Percentiles rank a stretch among this genome's conserved stretches.
Conservation (phyloP, 2,888 invertebrate genomes). For the Automeris io region DNA sequence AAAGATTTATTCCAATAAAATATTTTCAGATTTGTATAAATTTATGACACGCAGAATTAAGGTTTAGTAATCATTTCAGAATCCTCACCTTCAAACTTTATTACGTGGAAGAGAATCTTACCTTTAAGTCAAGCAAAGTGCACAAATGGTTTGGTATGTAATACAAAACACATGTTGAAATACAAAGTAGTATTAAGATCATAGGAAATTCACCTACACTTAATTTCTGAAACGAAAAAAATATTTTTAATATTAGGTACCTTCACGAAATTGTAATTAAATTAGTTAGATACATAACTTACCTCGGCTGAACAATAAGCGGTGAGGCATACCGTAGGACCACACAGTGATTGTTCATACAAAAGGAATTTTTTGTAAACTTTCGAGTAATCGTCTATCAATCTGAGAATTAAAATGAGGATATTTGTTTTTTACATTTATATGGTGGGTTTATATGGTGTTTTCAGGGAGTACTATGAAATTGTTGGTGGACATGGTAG, state of each 20-base stretch:
- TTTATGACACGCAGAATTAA: not conserved
- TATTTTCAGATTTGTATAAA: not conserved
- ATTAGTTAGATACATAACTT: slow-evolving; percentile 7
- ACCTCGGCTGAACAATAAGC: slow-evolving; percentile 43
- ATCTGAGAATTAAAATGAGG: too few species aligned
- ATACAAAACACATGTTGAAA: slow-evolving; percentile 6
- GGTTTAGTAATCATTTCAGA: too few species aligned
- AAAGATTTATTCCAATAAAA: not conserved
- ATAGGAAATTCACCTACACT: slow-evolving; percentile 14
- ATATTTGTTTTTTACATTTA: too few species aligned
- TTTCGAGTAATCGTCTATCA: slow-evolving; percentile 34
- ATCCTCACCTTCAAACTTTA: too few species aligned
- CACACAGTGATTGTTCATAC: slow-evolving; percentile 39
- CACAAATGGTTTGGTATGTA: slow-evolving; percentile 17
- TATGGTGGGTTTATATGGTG: too few species aligned
- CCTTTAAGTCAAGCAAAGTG: slow-evolving; percentile 17
- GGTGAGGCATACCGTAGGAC: slow-evolving; percentile 40
- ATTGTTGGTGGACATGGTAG: too few species aligned
- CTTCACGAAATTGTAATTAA: slow-evolving; percentile 24
- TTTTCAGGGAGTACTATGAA: too few species aligned
- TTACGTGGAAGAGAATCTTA: slow-evolving; percentile 2
- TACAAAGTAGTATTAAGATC: slow-evolving; percentile 12
- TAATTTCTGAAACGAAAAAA: slow-evolving; percentile 14
- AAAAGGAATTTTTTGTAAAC: slow-evolving; percentile 47
- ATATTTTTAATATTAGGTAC: not conserved